A percentile compares a stretch with the other conserved stretches of the same genome.
phyloP scores from a whole-genome alignment of 2,113 vertebrate genomes.

The Burhinus bistriatus region DNA sequence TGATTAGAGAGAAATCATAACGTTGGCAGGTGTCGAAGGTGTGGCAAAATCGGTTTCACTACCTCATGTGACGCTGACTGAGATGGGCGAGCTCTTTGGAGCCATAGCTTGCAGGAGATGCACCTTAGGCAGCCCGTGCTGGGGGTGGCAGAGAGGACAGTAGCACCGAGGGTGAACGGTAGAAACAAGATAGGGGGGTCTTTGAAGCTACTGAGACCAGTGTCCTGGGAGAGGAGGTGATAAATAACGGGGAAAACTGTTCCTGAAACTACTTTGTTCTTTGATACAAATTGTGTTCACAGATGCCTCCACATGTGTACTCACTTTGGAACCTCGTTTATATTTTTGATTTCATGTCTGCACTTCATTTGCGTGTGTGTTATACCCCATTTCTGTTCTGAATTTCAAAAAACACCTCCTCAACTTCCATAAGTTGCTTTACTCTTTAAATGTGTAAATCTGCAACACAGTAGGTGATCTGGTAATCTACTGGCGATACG shows the following conservation, averaged over 20 bases:
- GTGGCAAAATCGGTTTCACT: neutral
- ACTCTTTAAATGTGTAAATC: neutral
- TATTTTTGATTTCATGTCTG: neutral
- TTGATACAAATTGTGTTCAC: neutral
- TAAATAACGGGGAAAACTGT: neutral
- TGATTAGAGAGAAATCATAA: neutral
- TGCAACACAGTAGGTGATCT: neutral
- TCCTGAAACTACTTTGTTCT: neutral
- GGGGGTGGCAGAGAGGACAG: neutral
- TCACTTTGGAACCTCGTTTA: neutral
- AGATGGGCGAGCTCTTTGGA: neutral
- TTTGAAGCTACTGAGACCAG: neutral
- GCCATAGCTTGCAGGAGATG: neutral
- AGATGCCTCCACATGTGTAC: neutral
- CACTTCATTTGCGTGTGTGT: neutral
- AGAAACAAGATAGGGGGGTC: neutral
- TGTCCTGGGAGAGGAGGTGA: neutral
- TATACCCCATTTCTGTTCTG: neutral
- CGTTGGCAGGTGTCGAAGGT: neutral
- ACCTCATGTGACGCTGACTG: neutral
- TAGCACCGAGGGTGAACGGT: neutral
- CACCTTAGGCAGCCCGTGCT: neutral
- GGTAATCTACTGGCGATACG: neutral
- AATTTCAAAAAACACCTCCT: neutral
- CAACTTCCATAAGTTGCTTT: neutral